Conservation (phyloP, 2,113 vertebrate genomes). For the Thamnophis sirtalis region DNA sequence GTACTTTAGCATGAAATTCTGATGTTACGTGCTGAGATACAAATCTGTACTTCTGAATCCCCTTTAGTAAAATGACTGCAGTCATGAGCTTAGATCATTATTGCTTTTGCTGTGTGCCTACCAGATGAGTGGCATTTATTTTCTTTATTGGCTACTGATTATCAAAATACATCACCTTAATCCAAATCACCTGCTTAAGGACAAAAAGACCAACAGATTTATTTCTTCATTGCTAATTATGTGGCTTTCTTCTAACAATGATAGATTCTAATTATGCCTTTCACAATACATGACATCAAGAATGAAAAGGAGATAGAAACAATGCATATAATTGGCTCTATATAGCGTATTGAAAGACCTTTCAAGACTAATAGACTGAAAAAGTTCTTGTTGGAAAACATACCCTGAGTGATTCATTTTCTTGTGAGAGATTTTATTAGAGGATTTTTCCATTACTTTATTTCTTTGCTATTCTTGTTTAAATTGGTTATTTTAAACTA, state of each 20-base stretch:
- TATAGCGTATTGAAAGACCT: slow-evolving; percentile 24
- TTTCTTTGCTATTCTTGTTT: background rate
- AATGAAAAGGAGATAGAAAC: slow-evolving; percentile 33
- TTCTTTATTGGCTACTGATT: background rate
- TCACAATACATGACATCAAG: slow-evolving; percentile 1
- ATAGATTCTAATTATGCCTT: slow-evolving; percentile 33
- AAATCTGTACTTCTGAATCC: background rate
- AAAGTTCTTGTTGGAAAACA: slow-evolving; percentile 32
- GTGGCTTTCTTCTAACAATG: slow-evolving; percentile 17
- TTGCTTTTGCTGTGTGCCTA: rapidly evolving
- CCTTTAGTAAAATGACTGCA: background rate
- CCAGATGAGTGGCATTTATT: rapidly evolving
- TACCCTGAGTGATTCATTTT: slow-evolving; percentile 24
- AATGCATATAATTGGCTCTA: slow-evolving; percentile 34
- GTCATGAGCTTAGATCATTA: background rate
- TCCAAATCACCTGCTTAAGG: background rate
- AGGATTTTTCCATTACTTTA: background rate
- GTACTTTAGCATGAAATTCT: background rate
- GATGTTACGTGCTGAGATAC: background rate
- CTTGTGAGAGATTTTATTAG: background rate
- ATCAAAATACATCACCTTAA: slow-evolving; percentile 4
- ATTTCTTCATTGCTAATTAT: slow-evolving; percentile 30
- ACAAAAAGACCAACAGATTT: slow-evolving; percentile 16
- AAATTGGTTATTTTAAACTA: slow-evolving; percentile 1
- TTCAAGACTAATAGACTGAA: slow-evolving; percentile 18